Base-by-base conservation (phyloP, 2,797 vertebrate species). In the Sebastes goodei region DNA sequence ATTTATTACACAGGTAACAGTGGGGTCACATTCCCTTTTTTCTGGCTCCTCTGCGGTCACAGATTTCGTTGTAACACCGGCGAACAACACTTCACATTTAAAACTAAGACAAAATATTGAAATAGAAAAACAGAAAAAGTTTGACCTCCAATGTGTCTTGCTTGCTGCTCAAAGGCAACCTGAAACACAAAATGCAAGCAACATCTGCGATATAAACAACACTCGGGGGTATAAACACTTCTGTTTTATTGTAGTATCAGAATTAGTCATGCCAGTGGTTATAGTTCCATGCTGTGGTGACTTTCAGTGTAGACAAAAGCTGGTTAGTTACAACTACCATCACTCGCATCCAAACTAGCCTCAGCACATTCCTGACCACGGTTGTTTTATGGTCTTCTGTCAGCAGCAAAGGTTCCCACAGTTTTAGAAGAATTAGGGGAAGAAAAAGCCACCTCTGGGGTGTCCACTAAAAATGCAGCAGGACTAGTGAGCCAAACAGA, bases 241-340 rank as follows among this genome's bases (percentile, higher is more conserved):
- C 14, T 72, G 86, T 91, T 94, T 94, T 90, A 92, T 94, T 93
- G 90, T 90, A 84, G 88, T 89, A 88, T 93, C 91, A 91, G 92
- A 88, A 88, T 87, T 80, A 83, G 86, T 92, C 88, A 91, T 93
- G 93, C 93, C 92, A 94, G 92, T 93, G 94, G 92, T 95, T 92
- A 89, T 80, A 83, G 76, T 77, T 87, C 87, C 92, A 90, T 92
- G 89, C 89, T 86, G 86, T 85, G 85, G 78, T 87, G 84, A 87
- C 86, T 83, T 79, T 91, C 90, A 92, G 89, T 92, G 89, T 88
- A 82, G 88, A 93, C 90, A 86, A 89, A 88, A 90, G 84, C 76
- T 82, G 82, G 79, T 93, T 86, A 85, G 85, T 83, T 80, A 78
- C 63, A 77, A 78, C 67, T 71, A 70, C 78, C 49, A 88, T 82